phyloP scores from a whole-genome alignment of 1,140 invertebrate genomes.

The Streblospio benedicti region DNA sequence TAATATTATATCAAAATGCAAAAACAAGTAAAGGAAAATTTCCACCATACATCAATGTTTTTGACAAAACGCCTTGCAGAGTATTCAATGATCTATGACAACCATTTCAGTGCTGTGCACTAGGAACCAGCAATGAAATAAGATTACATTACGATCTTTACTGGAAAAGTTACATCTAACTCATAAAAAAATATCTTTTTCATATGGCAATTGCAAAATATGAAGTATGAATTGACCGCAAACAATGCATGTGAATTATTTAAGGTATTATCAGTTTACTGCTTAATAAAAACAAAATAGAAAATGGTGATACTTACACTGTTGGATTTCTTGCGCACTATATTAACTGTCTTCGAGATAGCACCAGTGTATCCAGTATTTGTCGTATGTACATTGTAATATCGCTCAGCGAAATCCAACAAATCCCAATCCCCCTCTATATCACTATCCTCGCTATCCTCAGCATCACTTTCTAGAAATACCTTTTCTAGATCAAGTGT shows the following conservation, averaged over 20 bases:
- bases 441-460: constrained; percentile 2
- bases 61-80: too few species aligned
- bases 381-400: constrained; percentile 73
- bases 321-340: constrained; percentile 23
- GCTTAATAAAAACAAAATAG: neutral
- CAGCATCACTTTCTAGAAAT: constrained; percentile 7
- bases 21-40: too few species aligned
- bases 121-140: neutral
- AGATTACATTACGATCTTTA: too few species aligned
- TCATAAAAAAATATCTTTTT: neutral
- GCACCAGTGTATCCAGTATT: constrained; percentile 62
- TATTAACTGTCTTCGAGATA: constrained; percentile 77
- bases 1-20: too few species aligned
- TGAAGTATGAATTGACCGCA: neutral
- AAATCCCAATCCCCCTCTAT: constrained; percentile 62
- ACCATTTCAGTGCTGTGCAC: too few species aligned
- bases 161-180: neutral
- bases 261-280: neutral
- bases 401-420: constrained; percentile 83
- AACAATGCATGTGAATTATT: neutral
- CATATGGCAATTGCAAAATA: neutral
- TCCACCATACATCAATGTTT: too few species aligned
- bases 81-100: too few species aligned
- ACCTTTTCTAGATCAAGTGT: too few species aligned
- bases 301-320: constrained; percentile 2